Evolutionary conservation across 2,888 invertebrate genomes (phyloP), one percentile per base, ranked within the genome.

Genomic region (Ferrisia virgata): DNA sequence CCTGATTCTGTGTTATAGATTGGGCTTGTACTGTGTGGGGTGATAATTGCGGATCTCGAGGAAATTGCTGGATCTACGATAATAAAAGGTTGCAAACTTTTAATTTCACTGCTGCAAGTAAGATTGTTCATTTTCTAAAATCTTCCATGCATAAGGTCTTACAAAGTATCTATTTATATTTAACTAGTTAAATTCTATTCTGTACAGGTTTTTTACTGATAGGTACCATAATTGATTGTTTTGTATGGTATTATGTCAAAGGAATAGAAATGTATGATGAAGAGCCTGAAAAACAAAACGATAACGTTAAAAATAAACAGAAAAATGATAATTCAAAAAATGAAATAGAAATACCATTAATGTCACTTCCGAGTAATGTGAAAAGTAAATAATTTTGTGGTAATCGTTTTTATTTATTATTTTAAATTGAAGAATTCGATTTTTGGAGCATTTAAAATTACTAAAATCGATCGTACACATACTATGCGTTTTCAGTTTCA

Each of bases 11-110:
- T 18, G 2, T 25, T 36, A 4, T 18, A 88, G 90, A 90, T 86
- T 87, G 87, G n/a, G 86, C 89, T 4, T 90, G 90, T 85, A 84
- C 88, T 15, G 87, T 90, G 1, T 90, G 90, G 90, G 89, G 89
- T 72, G 87, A 88, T 31, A 87, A 87, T 0, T 90, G 90, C 85
- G 88, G 88, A 1, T 82, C 85, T 25, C 86, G 85, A 5, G 89
- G 89, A 1, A 89, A 89, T 81, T 90, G 90, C 85, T 89, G 89
- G 89, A 85, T 89, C 0, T 90, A 90, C 86, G 88, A 89, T 85
- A 87, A 87, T 11, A 86, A 87, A 43, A 86, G 87, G 15, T 86
- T 90, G 82, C 87, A 88, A 13, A 86, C 87, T n/a, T 85, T 88
- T 28, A 88, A 88, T 85, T 86, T 88, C 3, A 87, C 87, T 8